Evolutionary conservation across 2,888 invertebrate genomes (phyloP).

Genomic region (Ypsolopha scabrella): DNA sequence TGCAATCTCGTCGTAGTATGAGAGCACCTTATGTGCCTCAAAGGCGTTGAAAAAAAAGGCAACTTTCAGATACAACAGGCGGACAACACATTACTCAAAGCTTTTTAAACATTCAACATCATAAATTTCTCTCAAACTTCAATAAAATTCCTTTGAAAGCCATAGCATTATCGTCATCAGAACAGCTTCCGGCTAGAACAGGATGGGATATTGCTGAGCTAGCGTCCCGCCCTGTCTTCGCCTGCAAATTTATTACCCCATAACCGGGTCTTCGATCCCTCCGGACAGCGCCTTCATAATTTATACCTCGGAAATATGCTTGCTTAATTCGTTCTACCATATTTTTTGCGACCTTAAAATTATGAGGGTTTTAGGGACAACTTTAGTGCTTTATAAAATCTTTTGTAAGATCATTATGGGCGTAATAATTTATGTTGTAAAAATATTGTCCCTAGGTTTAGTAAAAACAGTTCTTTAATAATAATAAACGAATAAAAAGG

Average conservation of each 20-base stretch:
- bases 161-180: constrained; percentile 23
- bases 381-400: constrained; percentile 4
- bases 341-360: constrained; percentile 5
- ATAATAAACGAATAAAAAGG: too few species aligned
- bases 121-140: too few species aligned
- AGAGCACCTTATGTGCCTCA: too few species aligned
- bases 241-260: constrained; percentile 35
- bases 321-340: constrained; percentile 36
- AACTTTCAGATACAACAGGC: too few species aligned
- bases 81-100: background rate
- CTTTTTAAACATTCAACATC: constrained; percentile 9
- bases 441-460: too few species aligned
- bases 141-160: constrained; percentile 15
- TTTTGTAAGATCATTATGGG: constrained; percentile 4
- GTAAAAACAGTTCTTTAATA: background rate
- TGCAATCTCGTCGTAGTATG: too few species aligned
- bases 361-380: constrained; percentile 1
- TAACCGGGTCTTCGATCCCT: constrained; percentile 34
- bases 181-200: constrained; percentile 19
- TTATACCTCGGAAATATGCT: constrained; percentile 51
- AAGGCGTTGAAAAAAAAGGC: too few species aligned
- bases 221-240: constrained; percentile 15
- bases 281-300: constrained; percentile 53
- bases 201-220: constrained; percentile 22
- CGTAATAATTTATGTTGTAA: background rate